A percentile compares a stretch with the other conserved stretches of the same genome.
These are phyloP conservation scores for Diadema setosum DNA, from an alignment of 35 echinoderm and acorn worm species.

Conservation along the genomic window DNA sequence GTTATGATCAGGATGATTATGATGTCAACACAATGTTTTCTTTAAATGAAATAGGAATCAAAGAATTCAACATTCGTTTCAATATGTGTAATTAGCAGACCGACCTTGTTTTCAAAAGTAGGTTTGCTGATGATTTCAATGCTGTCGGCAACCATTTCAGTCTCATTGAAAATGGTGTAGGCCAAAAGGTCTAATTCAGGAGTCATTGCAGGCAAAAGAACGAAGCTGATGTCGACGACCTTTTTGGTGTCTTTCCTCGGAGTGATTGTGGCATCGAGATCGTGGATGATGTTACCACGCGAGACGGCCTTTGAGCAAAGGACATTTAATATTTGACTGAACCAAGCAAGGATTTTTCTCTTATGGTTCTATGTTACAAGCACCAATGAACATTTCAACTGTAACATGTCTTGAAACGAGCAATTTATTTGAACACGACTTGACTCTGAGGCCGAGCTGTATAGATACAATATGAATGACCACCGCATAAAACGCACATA, in stretches of 20 bases:
- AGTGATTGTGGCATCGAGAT: background rate
- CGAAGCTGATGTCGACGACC: background rate
- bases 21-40: too few species aligned
- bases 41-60: too few species aligned
- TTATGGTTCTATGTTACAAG: background rate
- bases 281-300: background rate
- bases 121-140: constrained; percentile 8
- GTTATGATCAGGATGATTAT: too few species aligned
- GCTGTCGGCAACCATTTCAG: constrained; percentile 56
- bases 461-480: too few species aligned
- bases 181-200: constrained; percentile 33
- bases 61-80: background rate
- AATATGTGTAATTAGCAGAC: background rate
- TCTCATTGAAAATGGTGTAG: constrained; percentile 39
- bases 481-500: too few species aligned
- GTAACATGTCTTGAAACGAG: too few species aligned
- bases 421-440: too few species aligned
- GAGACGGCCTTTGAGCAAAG: background rate
- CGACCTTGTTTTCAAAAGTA: constrained; percentile 68
- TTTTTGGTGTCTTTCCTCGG: background rate
- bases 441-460: too few species aligned
- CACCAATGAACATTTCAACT: too few species aligned
- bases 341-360: background rate
- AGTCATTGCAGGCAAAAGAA: constrained; percentile 43
- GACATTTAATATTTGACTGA: constrained; percentile 31